phyloP scores from a whole-genome alignment of 1,140 invertebrate genomes.

The Dendroctonus valens region DNA sequence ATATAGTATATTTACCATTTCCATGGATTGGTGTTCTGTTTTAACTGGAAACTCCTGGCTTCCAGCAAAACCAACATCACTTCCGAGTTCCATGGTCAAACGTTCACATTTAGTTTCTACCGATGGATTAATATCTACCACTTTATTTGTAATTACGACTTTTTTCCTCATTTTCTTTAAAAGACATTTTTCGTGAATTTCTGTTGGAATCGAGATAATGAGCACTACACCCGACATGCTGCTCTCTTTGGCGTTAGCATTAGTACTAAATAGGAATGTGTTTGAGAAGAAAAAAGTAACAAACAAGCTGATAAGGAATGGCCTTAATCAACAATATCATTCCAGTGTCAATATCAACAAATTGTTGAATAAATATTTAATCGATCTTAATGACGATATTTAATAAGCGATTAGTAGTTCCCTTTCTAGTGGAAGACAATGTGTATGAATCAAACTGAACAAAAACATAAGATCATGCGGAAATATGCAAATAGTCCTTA shows the following conservation, averaged over 20 bases:
- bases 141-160: conserved; percentile 9
- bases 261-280: neutral
- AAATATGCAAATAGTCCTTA: too few species aligned
- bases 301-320: neutral
- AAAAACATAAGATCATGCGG: too few species aligned
- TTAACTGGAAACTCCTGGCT: conserved; percentile 1
- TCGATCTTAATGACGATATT: neutral
- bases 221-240: conserved; percentile 49
- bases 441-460: too few species aligned
- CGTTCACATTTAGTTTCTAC: neutral
- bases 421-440: too few species aligned
- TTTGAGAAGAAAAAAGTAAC: neutral
- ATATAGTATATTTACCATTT: conserved; percentile 10
- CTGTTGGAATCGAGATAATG: conserved; percentile 50
- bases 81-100: conserved; percentile 6
- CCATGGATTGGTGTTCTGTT: conserved; percentile 19
- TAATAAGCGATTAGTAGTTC: neutral
- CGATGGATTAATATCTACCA: neutral
- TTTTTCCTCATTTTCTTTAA: conserved; percentile 28
- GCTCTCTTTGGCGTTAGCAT: neutral
- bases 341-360: neutral
- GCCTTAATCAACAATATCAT: neutral
- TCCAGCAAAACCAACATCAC: conserved; percentile 5
- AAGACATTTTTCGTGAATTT: conserved; percentile 38
- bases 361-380: neutral